These are phyloP conservation scores for Polyergus mexicanus DNA, from an alignment of 1,140 invertebrate genomes.

Conservation along the genomic window DNA sequence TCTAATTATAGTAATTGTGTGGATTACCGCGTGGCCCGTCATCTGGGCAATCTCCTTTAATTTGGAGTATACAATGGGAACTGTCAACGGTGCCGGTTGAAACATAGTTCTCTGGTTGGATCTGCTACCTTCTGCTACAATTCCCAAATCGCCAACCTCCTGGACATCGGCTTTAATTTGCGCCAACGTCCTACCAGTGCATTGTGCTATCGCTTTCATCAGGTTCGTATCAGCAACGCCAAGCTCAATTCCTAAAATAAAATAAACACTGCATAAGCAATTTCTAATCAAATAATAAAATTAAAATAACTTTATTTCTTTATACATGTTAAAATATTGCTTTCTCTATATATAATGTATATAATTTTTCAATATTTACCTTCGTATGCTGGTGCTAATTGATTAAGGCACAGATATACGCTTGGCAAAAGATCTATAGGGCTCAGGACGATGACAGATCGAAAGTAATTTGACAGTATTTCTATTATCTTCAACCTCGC, in stretches of 20 bases:
- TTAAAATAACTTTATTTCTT: constrained; percentile 36
- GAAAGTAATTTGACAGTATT: constrained; percentile 97
- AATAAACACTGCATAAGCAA: neutral
- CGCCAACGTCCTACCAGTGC: constrained; percentile 94
- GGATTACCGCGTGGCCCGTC: constrained; percentile 91
- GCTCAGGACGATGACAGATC: constrained; percentile 95
- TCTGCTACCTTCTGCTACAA: constrained; percentile 96
- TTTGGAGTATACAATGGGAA: constrained; percentile 93
- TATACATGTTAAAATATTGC: constrained; percentile 5
- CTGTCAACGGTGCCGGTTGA: constrained; percentile 89
- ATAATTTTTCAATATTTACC: constrained; percentile 83
- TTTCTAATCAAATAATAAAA: neutral
- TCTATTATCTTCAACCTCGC: constrained; percentile 97
- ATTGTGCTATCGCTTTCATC: constrained; percentile 97
- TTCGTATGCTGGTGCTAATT: constrained; percentile 97
- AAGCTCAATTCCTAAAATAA: constrained; percentile 89
- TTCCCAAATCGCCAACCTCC: constrained; percentile 95
- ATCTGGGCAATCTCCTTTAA: constrained; percentile 96
- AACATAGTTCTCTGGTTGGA: constrained; percentile 97
- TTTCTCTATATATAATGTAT: constrained; percentile 25
- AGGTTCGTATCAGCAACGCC: constrained; percentile 97
- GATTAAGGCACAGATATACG: constrained; percentile 98
- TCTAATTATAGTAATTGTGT: constrained; percentile 16
- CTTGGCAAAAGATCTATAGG: constrained; percentile 96
- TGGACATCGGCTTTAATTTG: constrained; percentile 95